phyloP scores from a whole-genome alignment of 2,797 vertebrate species.

The Gambelia wislizenii region DNA sequence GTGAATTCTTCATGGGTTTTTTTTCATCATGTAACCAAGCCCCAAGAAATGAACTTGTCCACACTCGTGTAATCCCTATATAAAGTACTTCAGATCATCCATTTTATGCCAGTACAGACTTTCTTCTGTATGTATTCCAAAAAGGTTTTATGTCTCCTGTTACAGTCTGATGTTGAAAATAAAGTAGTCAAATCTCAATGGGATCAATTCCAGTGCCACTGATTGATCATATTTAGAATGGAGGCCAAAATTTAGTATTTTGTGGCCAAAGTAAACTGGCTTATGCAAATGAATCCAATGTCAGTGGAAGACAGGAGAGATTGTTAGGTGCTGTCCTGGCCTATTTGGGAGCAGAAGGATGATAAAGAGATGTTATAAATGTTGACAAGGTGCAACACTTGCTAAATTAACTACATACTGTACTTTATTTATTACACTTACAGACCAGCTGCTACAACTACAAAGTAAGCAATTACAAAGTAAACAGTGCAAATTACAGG shows the following conservation, averaged over 20 bases:
- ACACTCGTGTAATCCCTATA: neutral
- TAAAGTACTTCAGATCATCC: neutral
- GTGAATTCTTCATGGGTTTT: too few species aligned
- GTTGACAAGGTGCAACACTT: neutral
- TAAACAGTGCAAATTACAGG: too few species aligned
- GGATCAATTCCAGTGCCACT: neutral
- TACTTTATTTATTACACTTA: too few species aligned
- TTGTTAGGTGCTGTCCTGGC: neutral
- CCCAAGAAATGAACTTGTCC: too few species aligned
- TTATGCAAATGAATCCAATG: neutral
- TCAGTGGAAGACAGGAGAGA: neutral
- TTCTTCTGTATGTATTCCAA: neutral
- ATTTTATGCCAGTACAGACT: neutral
- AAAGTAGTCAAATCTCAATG: neutral
- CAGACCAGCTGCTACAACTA: too few species aligned
- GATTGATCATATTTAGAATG: neutral
- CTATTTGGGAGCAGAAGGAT: neutral
- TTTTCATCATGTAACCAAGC: too few species aligned
- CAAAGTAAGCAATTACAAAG: too few species aligned
- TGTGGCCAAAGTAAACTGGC: neutral
- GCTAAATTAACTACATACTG: neutral
- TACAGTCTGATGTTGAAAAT: neutral
- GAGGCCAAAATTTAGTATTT: neutral
- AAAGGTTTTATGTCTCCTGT: neutral
- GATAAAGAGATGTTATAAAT: neutral